A percentile compares a stretch with the other conserved stretches of the same genome.
Evolutionary conservation across 2,113 vertebrate genomes (phyloP).

Genomic region (Pelusios castaneus): DNA sequence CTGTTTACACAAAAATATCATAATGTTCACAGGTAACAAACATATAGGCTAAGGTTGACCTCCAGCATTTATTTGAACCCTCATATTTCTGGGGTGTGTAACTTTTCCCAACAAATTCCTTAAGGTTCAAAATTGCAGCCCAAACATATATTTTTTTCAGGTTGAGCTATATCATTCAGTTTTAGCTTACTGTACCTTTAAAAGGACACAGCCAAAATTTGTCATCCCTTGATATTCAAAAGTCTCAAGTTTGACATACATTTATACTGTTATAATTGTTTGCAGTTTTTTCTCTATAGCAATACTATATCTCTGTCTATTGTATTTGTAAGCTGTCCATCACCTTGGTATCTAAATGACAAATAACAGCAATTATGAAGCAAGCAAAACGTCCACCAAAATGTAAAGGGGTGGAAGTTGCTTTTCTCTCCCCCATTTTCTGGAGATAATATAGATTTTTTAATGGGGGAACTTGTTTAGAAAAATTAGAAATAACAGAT

Average conservation of each 20-base stretch:
- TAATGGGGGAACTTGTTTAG: not conserved
- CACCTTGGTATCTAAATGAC: no score
- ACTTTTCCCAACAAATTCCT: not conserved
- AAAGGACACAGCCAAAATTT: not conserved
- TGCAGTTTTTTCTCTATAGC: no score
- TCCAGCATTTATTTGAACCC: not conserved
- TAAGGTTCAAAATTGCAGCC: not conserved
- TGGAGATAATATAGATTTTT: no score
- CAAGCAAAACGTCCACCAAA: no score
- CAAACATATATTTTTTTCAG: not conserved
- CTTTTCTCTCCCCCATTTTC: no score
- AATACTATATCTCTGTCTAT: not conserved
- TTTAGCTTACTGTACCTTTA: not conserved
- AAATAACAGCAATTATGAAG: no score
- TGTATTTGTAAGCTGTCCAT: not conserved
- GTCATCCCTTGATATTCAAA: no score
- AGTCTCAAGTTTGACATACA: no score
- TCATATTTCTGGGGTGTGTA: not conserved
- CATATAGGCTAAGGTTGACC: fast-evolving
- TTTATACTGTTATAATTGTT: no score
- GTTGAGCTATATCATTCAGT: not conserved
- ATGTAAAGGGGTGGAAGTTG: no score
- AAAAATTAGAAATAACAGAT: not conserved
- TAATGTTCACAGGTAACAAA: not conserved
- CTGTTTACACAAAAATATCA: not conserved